Percentiles rank a stretch among this genome's conserved stretches.
These are phyloP conservation scores for Chironomus riparius DNA, from an alignment of 2,888 invertebrate genomes.

Conservation along the genomic window DNA sequence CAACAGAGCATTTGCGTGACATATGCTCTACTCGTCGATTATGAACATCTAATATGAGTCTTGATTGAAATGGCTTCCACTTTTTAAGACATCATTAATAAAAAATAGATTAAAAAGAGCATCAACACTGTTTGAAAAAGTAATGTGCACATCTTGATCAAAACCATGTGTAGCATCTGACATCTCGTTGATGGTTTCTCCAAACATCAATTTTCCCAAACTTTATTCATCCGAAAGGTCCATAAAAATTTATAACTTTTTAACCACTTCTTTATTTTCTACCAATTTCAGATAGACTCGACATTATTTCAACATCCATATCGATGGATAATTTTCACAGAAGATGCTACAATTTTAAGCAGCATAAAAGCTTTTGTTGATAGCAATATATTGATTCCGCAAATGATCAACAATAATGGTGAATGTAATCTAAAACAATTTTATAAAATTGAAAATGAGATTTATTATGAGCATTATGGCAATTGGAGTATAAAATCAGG, in stretches of 20 bases:
- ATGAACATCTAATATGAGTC: too few relatives aligned
- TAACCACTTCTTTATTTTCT: neutral
- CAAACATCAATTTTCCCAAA: too few relatives aligned
- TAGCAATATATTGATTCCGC: slow-evolving; percentile 9
- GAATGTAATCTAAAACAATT: slow-evolving; percentile 9
- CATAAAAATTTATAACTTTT: neutral
- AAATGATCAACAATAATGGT: neutral
- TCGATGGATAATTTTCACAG: slow-evolving; percentile 16
- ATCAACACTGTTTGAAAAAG: too few relatives aligned
- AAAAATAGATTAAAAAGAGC: too few relatives aligned
- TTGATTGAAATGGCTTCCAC: too few relatives aligned
- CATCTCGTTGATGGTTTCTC: too few relatives aligned
- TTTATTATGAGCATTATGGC: slow-evolving; percentile 19
- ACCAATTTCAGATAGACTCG: neutral
- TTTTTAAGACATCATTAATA: too few relatives aligned
- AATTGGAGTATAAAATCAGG: neutral
- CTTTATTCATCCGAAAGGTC: neutral
- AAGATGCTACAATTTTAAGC: neutral
- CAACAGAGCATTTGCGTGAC: too few relatives aligned
- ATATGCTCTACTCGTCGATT: too few relatives aligned
- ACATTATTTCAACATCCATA: neutral
- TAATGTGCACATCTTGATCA: too few relatives aligned
- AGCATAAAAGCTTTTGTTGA: slow-evolving; percentile 3
- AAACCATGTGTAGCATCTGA: too few relatives aligned
- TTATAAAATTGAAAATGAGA: slow-evolving; percentile 16